Conservation (phyloP, 2,797 vertebrate species). For the Galagoides demidoff region DNA sequence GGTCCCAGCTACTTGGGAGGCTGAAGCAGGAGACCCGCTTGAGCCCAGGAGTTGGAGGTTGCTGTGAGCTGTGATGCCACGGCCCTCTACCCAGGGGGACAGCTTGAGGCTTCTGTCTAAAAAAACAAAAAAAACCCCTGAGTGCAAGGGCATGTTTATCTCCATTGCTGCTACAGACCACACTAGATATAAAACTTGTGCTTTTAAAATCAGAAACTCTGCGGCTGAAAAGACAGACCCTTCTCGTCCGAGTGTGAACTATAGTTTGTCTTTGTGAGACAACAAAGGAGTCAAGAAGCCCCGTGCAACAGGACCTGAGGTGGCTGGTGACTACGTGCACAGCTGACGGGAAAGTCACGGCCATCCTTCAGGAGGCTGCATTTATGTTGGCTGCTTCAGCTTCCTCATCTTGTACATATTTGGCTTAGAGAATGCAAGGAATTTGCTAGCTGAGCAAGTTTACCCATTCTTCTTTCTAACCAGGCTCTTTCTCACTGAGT, state of each 20-base stretch:
- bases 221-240: not conserved
- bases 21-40: too few species aligned
- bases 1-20: too few species aligned
- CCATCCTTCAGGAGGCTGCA: not conserved
- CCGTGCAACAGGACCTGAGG: not conserved
- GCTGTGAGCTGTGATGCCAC: too few species aligned
- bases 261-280: not conserved
- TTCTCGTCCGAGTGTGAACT: not conserved
- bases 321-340: not conserved
- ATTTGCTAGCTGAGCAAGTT: constrained; percentile 69
- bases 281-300: constrained; percentile 39
- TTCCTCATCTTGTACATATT: constrained; percentile 59
- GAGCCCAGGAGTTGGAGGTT: too few species aligned
- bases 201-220: not conserved
- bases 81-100: too few species aligned
- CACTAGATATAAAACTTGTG: not conserved
- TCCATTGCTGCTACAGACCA: not conserved
- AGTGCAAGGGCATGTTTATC: not conserved
- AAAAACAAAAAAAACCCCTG: too few species aligned
- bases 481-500: constrained; percentile 33
- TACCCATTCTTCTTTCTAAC: constrained; percentile 49
- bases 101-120: too few species aligned
- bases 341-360: not conserved
- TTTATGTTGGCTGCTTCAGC: constrained; percentile 42
- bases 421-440: constrained; percentile 57